A percentile compares a stretch with the other conserved stretches of the same genome.
phyloP scores from a whole-genome alignment of 2,797 vertebrate species.

The Sebastes steindachneri region DNA sequence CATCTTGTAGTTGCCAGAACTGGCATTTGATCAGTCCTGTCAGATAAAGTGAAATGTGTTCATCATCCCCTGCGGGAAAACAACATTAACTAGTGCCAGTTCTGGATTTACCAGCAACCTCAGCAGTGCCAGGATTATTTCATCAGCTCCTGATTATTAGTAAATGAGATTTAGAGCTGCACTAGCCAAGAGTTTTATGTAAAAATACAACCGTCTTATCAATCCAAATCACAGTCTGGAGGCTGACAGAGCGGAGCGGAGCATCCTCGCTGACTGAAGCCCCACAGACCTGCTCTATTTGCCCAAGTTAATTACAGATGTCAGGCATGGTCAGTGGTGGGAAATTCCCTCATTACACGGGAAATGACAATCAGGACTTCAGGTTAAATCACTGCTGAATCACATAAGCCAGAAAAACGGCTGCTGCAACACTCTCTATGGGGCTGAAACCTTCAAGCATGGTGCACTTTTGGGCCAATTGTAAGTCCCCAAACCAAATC shows the following conservation, averaged over 20 bases:
- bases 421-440: background rate
- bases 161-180: constrained; percentile 53
- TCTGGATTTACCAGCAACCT: constrained; percentile 41
- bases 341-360: constrained; percentile 49
- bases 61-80: constrained; percentile 43
- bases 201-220: constrained; percentile 40
- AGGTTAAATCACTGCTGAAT: constrained; percentile 41
- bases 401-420: constrained; percentile 1
- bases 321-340: constrained; percentile 62
- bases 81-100: constrained; percentile 55
- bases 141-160: constrained; percentile 57
- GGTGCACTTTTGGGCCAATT: background rate
- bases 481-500: background rate
- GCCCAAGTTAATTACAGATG: constrained; percentile 55
- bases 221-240: constrained; percentile 50
- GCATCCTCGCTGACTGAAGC: constrained; percentile 15
- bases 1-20: constrained; percentile 52
- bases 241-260: constrained; percentile 33
- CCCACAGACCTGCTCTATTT: constrained; percentile 31
- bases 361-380: constrained; percentile 45
- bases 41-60: constrained; percentile 54
- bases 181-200: constrained; percentile 44
- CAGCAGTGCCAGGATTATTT: constrained; percentile 48
- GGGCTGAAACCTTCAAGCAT: background rate
- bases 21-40: constrained; percentile 61